Evolutionary conservation across 2,113 vertebrate species (phyloP).

Genomic region (Grammomys dolichurus): DNA sequence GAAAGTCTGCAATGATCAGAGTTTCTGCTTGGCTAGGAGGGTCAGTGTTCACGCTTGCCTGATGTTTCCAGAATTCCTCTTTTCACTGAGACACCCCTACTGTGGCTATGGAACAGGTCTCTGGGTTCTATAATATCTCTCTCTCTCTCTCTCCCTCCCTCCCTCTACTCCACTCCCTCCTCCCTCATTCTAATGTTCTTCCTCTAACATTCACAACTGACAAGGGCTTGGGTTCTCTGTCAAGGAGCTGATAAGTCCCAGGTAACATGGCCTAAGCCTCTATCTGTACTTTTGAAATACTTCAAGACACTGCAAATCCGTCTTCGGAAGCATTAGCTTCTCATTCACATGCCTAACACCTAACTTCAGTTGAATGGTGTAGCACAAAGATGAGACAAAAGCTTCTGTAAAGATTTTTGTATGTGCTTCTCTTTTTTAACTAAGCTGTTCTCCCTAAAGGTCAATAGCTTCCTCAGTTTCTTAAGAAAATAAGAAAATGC

Average conservation of each 20-base stretch:
- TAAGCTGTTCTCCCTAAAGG: neutral
- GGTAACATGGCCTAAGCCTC: no score
- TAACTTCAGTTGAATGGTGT: neutral
- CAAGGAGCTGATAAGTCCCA: neutral
- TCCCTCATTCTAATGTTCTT: neutral
- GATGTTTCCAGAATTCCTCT: neutral
- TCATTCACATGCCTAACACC: neutral
- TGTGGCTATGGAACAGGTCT: no score
- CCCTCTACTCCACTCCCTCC: no score
- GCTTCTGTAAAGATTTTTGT: conserved; percentile 15
- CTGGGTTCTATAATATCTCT: neutral
- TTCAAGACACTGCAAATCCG: neutral
- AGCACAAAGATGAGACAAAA: no score
- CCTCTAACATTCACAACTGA: no score
- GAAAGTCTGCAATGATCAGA: neutral
- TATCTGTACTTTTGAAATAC: neutral
- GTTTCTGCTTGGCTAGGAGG: neutral
- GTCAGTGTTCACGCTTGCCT: neutral
- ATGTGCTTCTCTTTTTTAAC: neutral
- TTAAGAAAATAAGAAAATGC: neutral
- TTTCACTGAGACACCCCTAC: neutral
- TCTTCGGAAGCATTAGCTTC: neutral
- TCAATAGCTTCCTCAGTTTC: neutral
- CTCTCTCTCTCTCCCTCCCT: neutral
- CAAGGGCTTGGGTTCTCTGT: neutral